phyloP scores from a whole-genome alignment of 2,888 invertebrate species.

The Molanna angustata region DNA sequence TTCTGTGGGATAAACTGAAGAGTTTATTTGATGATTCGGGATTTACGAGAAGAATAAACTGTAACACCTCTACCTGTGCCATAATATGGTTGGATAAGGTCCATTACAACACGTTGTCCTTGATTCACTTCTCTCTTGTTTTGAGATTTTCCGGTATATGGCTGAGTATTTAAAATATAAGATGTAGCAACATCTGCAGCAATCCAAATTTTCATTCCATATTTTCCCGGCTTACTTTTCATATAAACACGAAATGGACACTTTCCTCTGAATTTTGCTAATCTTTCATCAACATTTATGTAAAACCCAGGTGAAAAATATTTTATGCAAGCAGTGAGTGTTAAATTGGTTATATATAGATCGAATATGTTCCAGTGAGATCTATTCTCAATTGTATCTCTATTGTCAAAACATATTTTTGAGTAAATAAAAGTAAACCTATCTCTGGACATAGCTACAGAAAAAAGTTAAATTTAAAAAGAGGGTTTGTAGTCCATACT shows the following conservation, averaged over 20 bases:
- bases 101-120: constrained; percentile 20
- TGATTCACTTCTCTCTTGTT: constrained; percentile 20
- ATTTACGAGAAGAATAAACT: too few relatives aligned
- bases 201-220: constrained; percentile 25
- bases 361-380: constrained; percentile 6
- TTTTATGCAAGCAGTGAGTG: background rate
- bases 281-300: constrained; percentile 24
- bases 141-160: constrained; percentile 14
- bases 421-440: constrained; percentile 19
- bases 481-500: too few relatives aligned
- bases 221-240: constrained; percentile 23
- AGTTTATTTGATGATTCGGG: too few relatives aligned
- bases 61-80: constrained; percentile 17
- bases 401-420: constrained; percentile 16
- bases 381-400: constrained; percentile 8
- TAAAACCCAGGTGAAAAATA: constrained; percentile 16
- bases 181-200: constrained; percentile 16
- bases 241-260: constrained; percentile 29
- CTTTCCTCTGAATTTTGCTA: constrained; percentile 22
- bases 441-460: constrained; percentile 21
- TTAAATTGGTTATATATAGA: too few relatives aligned
- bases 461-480: too few relatives aligned
- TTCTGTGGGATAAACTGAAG: too few relatives aligned
- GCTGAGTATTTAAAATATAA: constrained; percentile 19
- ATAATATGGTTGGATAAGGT: constrained; percentile 17